Evolutionary conservation across 2,888 invertebrate species (phyloP).

Genomic region (Polydrusus cervinus): DNA sequence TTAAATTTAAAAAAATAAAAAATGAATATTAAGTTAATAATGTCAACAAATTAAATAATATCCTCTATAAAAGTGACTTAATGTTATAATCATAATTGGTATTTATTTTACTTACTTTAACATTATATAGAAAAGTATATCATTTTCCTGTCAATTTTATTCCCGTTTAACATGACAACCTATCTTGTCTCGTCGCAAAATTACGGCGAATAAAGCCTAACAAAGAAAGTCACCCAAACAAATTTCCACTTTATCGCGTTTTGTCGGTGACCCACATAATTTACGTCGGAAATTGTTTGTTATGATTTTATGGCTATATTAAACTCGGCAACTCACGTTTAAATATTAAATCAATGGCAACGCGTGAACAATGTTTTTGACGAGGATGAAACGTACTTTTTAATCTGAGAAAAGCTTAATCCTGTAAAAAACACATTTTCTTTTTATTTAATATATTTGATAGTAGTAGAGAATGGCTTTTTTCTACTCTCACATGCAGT

Average conservation of each 20-base stretch:
- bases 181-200: neutral
- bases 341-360: neutral
- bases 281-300: slow-evolving; percentile 7
- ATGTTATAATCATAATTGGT: no score
- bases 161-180: neutral
- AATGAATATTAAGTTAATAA: no score
- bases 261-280: slow-evolving; percentile 9
- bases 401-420: neutral
- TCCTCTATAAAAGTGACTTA: no score
- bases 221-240: slow-evolving; percentile 16
- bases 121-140: no score
- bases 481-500: no score
- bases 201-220: neutral
- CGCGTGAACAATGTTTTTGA: neutral
- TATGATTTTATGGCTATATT: neutral
- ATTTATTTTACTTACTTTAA: no score
- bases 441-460: no score
- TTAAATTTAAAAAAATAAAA: no score
- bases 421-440: no score
- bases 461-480: no score
- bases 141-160: no score
- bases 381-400: neutral
- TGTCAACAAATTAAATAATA: no score
- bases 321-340: neutral
- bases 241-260: slow-evolving; percentile 6